Conservation (phyloP, 2,113 vertebrate genomes). For the Trematocara stigmaticum region DNA sequence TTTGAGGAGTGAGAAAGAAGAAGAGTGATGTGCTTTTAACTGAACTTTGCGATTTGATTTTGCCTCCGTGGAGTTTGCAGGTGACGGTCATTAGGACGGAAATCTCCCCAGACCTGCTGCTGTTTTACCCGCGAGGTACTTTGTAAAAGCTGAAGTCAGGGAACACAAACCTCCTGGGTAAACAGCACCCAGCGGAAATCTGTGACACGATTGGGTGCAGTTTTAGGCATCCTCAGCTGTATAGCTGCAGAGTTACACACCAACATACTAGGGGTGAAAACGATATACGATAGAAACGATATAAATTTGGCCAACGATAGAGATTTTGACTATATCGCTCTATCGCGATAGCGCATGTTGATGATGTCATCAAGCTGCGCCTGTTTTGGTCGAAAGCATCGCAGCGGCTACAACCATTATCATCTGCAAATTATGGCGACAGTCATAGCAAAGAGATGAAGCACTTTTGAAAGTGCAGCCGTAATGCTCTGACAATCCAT, state of each 20-base stretch:
- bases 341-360: too few relatives aligned
- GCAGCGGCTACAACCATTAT: too few relatives aligned
- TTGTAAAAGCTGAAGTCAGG: background rate
- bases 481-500: too few relatives aligned
- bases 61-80: background rate
- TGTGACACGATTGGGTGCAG: background rate
- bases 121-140: background rate
- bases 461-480: too few relatives aligned
- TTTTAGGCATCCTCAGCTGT: background rate
- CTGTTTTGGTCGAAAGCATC: too few relatives aligned
- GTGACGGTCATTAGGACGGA: background rate
- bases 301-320: too few relatives aligned
- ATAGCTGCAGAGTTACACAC: background rate
- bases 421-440: too few relatives aligned
- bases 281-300: too few relatives aligned
- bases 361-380: too few relatives aligned
- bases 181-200: background rate
- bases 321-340: too few relatives aligned
- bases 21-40: background rate
- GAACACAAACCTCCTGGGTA: background rate
- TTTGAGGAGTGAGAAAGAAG: background rate
- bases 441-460: too few relatives aligned
- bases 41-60: background rate
- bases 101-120: background rate
- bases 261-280: too few relatives aligned